Evolutionary conservation across 2,113 vertebrate species (phyloP), one percentile per base, ranked within the genome.

Genomic region (Neotoma lepida): DNA sequence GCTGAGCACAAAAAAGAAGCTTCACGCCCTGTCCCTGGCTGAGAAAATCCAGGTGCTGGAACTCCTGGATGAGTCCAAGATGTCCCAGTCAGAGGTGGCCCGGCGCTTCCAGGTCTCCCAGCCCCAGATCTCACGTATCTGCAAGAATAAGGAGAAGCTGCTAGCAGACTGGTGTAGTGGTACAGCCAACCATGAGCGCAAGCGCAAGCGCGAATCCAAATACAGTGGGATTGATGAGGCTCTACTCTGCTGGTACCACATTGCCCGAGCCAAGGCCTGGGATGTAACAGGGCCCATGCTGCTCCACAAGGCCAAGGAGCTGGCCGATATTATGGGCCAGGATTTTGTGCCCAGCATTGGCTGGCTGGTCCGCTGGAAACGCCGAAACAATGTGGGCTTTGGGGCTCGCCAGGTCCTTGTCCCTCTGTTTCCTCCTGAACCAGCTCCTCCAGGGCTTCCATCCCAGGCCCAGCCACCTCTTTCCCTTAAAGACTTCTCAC

Each of bases 21-120:
- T 98, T 39, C 97, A 98, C 0, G 98, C 97, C 14, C 94, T 98
- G 20, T 98, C 97, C 39, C 89, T 98, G 93, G 97, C 98, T 0
- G 97, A 98, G 95, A 98, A 98, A 92, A 97, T 98, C 70, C 97
- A 97, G 93, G 98, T 98, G 66, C 97, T 98, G 66, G 97, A 97
- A 63, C 97, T 98, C 70, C 96, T 98, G 89, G 97, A 96, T 26
- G 96, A 97, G 51, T 97, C 97, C 90, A 97, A 98, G 87, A 97
- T 98, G 97, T 98, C 98, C 78, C 97, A 98, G 93, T 97, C 97
- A 1, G 97, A 98, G 93, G 96, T 98, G 86, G 98, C 98, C 30
- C 95, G 97, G 84, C 97, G 97, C 44, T 97, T 98, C 92, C 97
- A 90, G 77, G 98, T 98, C 56, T 98, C 98, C 6, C 98, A 98